Evolutionary conservation across 2,888 invertebrate genomes (phyloP).

Genomic region (Pegoplata infirma): DNA sequence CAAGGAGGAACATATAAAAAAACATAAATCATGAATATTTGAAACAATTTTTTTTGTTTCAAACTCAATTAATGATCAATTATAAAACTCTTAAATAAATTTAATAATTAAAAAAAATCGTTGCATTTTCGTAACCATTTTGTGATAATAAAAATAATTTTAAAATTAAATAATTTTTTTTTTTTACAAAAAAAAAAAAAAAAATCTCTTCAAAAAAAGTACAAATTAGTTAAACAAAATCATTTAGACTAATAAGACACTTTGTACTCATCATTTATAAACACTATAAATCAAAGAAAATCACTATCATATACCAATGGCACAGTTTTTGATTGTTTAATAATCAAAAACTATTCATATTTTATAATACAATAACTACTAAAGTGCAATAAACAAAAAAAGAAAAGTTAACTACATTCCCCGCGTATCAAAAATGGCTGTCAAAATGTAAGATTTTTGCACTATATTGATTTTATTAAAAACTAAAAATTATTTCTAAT

Average conservation of each 20-base stretch:
- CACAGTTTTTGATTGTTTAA: conserved; percentile 52
- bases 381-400: conserved; percentile 54
- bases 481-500: conserved; percentile 41
- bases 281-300: conserved; percentile 55
- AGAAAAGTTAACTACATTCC: conserved; percentile 57
- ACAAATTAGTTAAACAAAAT: conserved; percentile 66
- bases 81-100: conserved; percentile 24
- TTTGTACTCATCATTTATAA: conserved; percentile 55
- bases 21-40: conserved; percentile 59
- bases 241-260: conserved; percentile 47
- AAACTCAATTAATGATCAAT: conserved; percentile 44
- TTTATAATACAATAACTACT: conserved; percentile 12
- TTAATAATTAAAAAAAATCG: conserved; percentile 39
- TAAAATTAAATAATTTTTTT: conserved; percentile 44
- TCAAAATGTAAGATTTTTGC: conserved; percentile 65
- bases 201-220: conserved; percentile 58
- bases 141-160: conserved; percentile 62
- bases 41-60: conserved; percentile 65
- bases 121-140: conserved; percentile 64
- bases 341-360: conserved; percentile 38
- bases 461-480: conserved; percentile 4
- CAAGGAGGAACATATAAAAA: conserved; percentile 51
- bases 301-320: conserved; percentile 39
- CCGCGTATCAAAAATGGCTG: conserved; percentile 66
- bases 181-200: conserved; percentile 37